Evolutionary conservation across 2,888 invertebrate genomes (phyloP).

Genomic region (Zhuqinia jingwanae): DNA sequence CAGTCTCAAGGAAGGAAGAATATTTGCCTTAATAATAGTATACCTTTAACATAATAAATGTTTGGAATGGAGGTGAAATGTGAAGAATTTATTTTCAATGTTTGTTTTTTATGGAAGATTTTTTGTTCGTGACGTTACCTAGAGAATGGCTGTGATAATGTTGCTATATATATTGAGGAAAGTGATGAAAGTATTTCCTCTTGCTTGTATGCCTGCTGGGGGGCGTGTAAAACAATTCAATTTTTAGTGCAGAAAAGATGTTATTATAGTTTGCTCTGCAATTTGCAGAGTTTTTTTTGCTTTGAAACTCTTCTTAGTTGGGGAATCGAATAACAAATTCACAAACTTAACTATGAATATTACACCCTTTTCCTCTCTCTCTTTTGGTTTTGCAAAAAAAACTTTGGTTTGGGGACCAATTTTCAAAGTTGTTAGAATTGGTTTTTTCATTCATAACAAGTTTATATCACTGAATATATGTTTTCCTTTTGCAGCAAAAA

Average conservation of each 20-base stretch:
- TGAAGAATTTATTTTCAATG: too few species aligned
- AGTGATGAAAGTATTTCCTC: neutral
- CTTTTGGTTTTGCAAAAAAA: too few species aligned
- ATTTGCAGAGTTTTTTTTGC: neutral
- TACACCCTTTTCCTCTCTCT: neutral
- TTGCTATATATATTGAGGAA: conserved; percentile 8
- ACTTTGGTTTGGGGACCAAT: conserved; percentile 58
- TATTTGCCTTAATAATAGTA: too few species aligned
- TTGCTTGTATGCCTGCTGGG: neutral
- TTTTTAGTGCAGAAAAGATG: neutral
- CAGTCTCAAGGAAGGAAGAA: too few species aligned
- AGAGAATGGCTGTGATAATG: too few species aligned
- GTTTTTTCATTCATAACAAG: conserved; percentile 39
- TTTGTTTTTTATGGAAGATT: too few species aligned
- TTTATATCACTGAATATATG: neutral
- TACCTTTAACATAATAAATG: too few species aligned
- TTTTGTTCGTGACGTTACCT: too few species aligned
- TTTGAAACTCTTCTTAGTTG: neutral
- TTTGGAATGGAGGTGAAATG: too few species aligned
- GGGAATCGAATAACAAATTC: neutral
- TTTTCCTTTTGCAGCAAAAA: conserved; percentile 16
- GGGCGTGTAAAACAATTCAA: neutral
- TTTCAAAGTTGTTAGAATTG: conserved; percentile 66
- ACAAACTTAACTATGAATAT: too few species aligned
- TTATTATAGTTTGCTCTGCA: neutral